phyloP scores from a whole-genome alignment of 1,140 invertebrate genomes.

The Zaprionus lachaisei region DNA sequence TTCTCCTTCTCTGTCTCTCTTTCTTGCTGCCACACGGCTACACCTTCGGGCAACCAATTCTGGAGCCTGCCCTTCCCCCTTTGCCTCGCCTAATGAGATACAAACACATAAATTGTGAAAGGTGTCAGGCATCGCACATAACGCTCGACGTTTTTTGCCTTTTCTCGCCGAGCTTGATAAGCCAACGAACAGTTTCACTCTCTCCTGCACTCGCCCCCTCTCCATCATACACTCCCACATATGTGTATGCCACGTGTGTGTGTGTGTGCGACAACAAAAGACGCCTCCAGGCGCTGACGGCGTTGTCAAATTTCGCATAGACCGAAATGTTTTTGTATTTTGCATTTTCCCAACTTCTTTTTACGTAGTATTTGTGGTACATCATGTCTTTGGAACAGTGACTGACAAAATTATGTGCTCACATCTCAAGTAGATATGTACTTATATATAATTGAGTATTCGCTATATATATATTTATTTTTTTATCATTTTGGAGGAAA shows the following conservation, averaged over 20 bases:
- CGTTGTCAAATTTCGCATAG: conserved; percentile 10
- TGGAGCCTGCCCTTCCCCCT: conserved; percentile 23
- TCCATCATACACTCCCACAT: neutral
- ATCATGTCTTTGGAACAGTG: conserved; percentile 1
- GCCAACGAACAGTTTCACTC: conserved; percentile 28
- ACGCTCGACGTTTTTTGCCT: conserved; percentile 67
- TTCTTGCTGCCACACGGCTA: conserved; percentile 34
- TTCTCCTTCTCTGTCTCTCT: neutral
- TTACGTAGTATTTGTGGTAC: neutral
- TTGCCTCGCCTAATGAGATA: conserved; percentile 79
- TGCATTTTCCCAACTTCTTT: neutral
- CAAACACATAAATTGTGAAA: conserved; percentile 84
- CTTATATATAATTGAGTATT: neutral
- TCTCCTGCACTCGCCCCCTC: neutral
- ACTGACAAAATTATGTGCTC: conserved; percentile 6
- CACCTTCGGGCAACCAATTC: conserved; percentile 28
- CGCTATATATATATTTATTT: too few relatives aligned
- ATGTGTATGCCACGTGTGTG: conserved; percentile 12
- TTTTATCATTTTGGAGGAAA: too few relatives aligned
- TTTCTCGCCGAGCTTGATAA: conserved; percentile 65
- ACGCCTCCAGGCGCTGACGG: conserved; percentile 32
- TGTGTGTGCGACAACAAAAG: conserved; percentile 23
- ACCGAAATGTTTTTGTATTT: conserved; percentile 1
- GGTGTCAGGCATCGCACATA: conserved; percentile 81
- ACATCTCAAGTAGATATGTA: neutral